Conservation (phyloP, 2,797 vertebrate species). For the Leptatherina wallacei region DNA sequence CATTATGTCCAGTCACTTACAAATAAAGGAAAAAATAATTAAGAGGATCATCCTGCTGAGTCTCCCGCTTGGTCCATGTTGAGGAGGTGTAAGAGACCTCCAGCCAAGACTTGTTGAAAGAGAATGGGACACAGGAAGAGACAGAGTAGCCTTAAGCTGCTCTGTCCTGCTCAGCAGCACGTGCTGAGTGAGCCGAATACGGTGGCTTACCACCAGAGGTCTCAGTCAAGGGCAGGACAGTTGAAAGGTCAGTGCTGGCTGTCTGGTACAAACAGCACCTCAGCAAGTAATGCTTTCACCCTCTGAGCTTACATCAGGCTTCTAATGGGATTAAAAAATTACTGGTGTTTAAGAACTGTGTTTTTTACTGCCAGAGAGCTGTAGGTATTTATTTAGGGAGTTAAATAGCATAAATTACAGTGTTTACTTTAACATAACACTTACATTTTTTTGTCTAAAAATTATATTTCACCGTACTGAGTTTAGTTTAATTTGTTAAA, state of each 20-base stretch:
- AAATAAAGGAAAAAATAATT: neutral
- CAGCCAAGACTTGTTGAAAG: slow-evolving; percentile 58
- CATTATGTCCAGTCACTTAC: neutral
- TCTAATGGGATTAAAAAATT: slow-evolving; percentile 28
- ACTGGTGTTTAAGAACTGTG: slow-evolving; percentile 25
- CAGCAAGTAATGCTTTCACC: slow-evolving; percentile 57
- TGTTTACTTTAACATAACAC: neutral
- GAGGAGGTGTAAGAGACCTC: slow-evolving; percentile 64
- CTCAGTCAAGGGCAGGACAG: slow-evolving; percentile 83
- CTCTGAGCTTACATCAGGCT: slow-evolving; percentile 54
- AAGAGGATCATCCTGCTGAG: slow-evolving; percentile 58
- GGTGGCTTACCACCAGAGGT: slow-evolving; percentile 84
- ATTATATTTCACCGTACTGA: neutral
- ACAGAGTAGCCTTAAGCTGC: slow-evolving; percentile 77
- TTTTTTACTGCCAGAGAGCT: neutral
- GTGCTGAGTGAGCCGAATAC: slow-evolving; percentile 82
- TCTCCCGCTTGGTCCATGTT: slow-evolving; percentile 55
- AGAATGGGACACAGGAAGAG: slow-evolving; percentile 67
- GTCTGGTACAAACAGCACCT: slow-evolving; percentile 70
- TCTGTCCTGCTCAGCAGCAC: slow-evolving; percentile 80
- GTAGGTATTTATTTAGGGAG: slow-evolving; percentile 1
- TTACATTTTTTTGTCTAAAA: neutral
- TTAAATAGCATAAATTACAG: too few species aligned
- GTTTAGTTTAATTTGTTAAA: neutral
- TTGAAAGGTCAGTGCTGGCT: slow-evolving; percentile 79